phyloP scores from a whole-genome alignment of 2,888 invertebrate genomes.

The Mactromeris polynyma region DNA sequence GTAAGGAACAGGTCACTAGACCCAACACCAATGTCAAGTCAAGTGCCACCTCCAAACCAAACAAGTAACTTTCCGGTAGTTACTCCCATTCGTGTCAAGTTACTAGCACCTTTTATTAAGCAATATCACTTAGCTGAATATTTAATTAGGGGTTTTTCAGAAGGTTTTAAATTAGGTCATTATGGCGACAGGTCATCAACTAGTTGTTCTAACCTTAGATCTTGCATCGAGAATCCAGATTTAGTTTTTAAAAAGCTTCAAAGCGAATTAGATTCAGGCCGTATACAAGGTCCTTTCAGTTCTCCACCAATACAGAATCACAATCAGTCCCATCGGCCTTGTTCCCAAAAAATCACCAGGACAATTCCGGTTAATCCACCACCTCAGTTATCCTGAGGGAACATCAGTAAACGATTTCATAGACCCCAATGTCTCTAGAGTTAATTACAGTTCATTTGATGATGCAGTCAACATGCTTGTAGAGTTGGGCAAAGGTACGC shows the following conservation, averaged over 20 bases:
- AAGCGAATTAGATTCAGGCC: constrained; percentile 16
- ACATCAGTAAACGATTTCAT: constrained; percentile 50
- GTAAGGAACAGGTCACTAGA: background rate
- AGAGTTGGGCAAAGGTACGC: constrained; percentile 42
- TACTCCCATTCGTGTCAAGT: background rate
- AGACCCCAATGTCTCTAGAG: constrained; percentile 26
- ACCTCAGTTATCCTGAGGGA: constrained; percentile 45
- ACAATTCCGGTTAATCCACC: constrained; percentile 51
- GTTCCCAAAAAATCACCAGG: constrained; percentile 50
- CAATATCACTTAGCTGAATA: constrained; percentile 7
- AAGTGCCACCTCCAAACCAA: background rate
- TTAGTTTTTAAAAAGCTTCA: constrained; percentile 35
- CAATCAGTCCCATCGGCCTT: constrained; percentile 43
- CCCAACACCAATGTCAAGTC: background rate
- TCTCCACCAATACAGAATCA: constrained; percentile 36
- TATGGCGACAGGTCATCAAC: background rate
- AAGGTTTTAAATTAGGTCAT: constrained; percentile 40
- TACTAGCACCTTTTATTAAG: background rate
- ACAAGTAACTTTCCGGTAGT: background rate
- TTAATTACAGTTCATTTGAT: constrained; percentile 47
- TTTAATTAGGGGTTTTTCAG: constrained; percentile 31
- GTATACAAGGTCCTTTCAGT: constrained; percentile 46
- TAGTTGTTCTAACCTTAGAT: constrained; percentile 23
- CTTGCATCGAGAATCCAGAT: constrained; percentile 35
- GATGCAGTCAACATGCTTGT: constrained; percentile 34